Percentiles rank a stretch among this genome's conserved stretches.
phyloP scores from a whole-genome alignment of 2,797 vertebrate species.

The Odontamblyopus lacepedii region DNA sequence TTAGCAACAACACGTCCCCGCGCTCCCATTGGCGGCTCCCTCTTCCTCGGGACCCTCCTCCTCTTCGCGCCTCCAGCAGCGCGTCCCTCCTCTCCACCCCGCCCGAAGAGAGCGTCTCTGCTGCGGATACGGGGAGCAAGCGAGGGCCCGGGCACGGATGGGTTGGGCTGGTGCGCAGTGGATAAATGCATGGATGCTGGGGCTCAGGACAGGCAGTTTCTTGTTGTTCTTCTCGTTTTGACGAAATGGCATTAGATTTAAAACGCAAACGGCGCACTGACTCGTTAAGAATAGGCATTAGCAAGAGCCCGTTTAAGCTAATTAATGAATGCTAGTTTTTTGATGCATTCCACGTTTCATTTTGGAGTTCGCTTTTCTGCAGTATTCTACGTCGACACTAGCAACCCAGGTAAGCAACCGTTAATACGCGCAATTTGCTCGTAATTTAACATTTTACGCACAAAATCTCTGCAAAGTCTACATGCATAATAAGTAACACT shows the following conservation, averaged over 20 bases:
- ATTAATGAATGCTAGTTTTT: constrained; percentile 30
- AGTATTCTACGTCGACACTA: constrained; percentile 28
- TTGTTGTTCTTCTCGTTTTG: constrained; percentile 3
- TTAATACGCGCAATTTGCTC: not conserved
- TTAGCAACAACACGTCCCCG: constrained; percentile 64
- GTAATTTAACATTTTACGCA: not conserved
- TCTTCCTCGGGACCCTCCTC: not conserved
- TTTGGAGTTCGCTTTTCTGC: constrained; percentile 26
- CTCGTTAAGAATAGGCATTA: not conserved
- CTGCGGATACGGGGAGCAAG: constrained; percentile 52
- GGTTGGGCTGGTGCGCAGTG: constrained; percentile 54
- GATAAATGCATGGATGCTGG: constrained; percentile 41
- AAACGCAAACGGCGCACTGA: constrained; percentile 32
- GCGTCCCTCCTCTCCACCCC: constrained; percentile 46
- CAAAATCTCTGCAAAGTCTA: constrained; percentile 9
- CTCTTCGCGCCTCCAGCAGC: constrained; percentile 38
- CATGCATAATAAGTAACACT: not conserved
- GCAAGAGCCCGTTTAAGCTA: constrained; percentile 20
- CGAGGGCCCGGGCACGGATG: constrained; percentile 52
- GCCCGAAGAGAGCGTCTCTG: constrained; percentile 21
- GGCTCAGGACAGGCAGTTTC: not conserved
- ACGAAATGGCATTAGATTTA: constrained; percentile 44
- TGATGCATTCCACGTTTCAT: constrained; percentile 54
- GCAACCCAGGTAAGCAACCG: constrained; percentile 49
- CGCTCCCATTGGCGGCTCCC: constrained; percentile 56